Evolutionary conservation across 92 coral and sea anemone species (phyloP).

Genomic region (Epizoanthus illoricatus): DNA sequence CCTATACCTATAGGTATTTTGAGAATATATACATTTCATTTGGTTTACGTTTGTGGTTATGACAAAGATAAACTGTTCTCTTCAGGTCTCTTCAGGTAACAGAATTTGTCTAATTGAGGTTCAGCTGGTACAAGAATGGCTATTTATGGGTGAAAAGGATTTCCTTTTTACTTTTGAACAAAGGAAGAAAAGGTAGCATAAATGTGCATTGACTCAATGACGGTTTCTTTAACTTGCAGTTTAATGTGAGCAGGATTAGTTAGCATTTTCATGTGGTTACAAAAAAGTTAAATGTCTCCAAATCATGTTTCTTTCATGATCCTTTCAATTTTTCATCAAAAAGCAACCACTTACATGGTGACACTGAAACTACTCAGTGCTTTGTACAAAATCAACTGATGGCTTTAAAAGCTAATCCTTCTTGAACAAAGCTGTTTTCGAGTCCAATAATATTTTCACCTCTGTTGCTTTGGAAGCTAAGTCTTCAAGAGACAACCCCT

Average conservation of each 20-base stretch:
- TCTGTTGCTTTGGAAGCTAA: slow-evolving; percentile 23
- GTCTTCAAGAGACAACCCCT: slow-evolving; percentile 13
- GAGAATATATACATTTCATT: slow-evolving; percentile 36
- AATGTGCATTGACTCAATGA: slow-evolving; percentile 10
- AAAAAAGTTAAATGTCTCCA: neutral
- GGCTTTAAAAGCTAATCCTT: slow-evolving; percentile 30
- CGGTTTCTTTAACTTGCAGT: neutral
- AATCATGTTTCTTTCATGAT: slow-evolving; percentile 24
- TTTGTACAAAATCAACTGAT: slow-evolving; percentile 5
- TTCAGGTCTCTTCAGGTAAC: slow-evolving; percentile 35
- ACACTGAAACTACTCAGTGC: slow-evolving; percentile 7
- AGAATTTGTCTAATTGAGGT: slow-evolving; percentile 36
- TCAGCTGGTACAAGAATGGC: slow-evolving; percentile 42
- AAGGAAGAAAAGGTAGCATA: slow-evolving; percentile 30
- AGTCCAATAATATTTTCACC: slow-evolving; percentile 17
- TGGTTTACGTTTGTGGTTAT: slow-evolving; percentile 43
- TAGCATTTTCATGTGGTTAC: slow-evolving; percentile 1
- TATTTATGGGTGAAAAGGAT: slow-evolving; percentile 27
- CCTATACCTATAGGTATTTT: neutral
- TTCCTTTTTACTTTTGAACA: slow-evolving; percentile 26
- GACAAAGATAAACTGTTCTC: slow-evolving; percentile 31
- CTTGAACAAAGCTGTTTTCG: slow-evolving; percentile 21
- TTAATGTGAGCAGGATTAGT: neutral
- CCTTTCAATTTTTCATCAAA: slow-evolving; percentile 31
- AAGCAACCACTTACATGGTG: slow-evolving; percentile 11